A percentile compares a stretch with the other conserved stretches of the same genome.
Evolutionary conservation across 2,797 vertebrate genomes (phyloP).

Genomic region (Pangasius sanitwongsei): DNA sequence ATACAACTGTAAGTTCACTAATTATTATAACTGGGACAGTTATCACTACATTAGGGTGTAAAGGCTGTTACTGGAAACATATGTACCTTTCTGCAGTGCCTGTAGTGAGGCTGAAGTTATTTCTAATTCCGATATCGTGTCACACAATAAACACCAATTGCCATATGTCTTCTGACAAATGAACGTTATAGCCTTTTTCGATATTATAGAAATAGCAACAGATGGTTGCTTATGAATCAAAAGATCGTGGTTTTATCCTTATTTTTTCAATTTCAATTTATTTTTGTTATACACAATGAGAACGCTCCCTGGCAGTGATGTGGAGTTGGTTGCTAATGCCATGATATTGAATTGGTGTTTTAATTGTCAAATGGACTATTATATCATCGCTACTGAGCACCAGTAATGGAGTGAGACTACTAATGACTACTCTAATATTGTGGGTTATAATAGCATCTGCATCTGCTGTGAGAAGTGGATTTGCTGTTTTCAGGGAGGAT

Average conservation of each 20-base stretch:
- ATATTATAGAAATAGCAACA: neutral
- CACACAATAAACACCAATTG: neutral
- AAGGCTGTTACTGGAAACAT: neutral
- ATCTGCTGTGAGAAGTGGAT: slow-evolving; percentile 14
- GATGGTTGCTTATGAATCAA: too few species aligned
- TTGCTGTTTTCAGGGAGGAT: neutral
- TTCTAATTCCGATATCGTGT: neutral
- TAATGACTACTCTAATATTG: slow-evolving; percentile 9
- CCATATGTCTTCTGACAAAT: neutral
- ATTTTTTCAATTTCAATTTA: neutral
- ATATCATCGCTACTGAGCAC: neutral
- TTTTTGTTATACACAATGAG: neutral
- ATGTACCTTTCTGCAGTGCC: neutral
- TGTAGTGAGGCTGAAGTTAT: neutral
- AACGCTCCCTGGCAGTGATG: neutral
- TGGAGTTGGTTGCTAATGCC: neutral
- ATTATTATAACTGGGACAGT: neutral
- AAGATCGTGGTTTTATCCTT: neutral
- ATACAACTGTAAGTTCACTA: too few species aligned
- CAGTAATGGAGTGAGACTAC: slow-evolving; percentile 6
- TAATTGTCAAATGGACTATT: slow-evolving; percentile 11
- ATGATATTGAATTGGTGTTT: slow-evolving; percentile 11
- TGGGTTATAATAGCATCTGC: slow-evolving; percentile 12
- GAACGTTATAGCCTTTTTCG: neutral
- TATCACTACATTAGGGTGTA: neutral